Conservation (phyloP, 2,113 vertebrate genomes). For the Nothobranchius furzeri region DNA sequence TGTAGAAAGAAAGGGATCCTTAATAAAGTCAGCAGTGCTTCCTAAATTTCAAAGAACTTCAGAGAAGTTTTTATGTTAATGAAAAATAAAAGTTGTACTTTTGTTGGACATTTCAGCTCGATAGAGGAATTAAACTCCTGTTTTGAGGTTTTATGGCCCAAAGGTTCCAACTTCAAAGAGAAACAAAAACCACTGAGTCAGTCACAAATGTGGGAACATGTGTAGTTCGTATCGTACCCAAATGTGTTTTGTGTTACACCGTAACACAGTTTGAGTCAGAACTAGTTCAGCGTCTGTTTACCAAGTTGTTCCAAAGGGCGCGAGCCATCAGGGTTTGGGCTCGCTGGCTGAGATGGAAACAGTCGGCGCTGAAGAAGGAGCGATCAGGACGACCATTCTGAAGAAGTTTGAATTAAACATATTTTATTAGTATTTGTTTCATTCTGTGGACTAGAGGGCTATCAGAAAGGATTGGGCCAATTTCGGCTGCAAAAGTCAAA, state of each 20-base stretch:
- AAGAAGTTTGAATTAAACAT: neutral
- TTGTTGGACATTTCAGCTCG: constrained; percentile 79
- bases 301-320: constrained; percentile 89
- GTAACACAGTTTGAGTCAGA: too few relatives aligned
- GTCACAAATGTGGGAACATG: neutral
- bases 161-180: constrained; percentile 82
- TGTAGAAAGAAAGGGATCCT: constrained; percentile 51
- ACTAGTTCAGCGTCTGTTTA: constrained; percentile 48
- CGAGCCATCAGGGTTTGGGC: constrained; percentile 85
- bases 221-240: too few relatives aligned
- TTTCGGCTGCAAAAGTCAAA: too few relatives aligned
- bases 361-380: constrained; percentile 89
- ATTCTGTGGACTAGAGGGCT: too few relatives aligned
- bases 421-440: too few relatives aligned
- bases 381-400: constrained; percentile 83
- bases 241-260: too few relatives aligned
- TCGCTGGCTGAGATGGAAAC: constrained; percentile 88
- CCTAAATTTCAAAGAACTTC: neutral
- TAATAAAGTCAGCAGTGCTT: too few relatives aligned
- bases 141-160: constrained; percentile 77
- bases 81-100: constrained; percentile 70
- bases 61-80: neutral
- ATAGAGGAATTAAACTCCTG: constrained; percentile 66
- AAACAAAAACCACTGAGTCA: neutral
- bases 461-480: too few relatives aligned